These are phyloP conservation scores for Margaritifera margaritifera DNA, from an alignment of 2,888 invertebrate species.

Conservation along the genomic window DNA sequence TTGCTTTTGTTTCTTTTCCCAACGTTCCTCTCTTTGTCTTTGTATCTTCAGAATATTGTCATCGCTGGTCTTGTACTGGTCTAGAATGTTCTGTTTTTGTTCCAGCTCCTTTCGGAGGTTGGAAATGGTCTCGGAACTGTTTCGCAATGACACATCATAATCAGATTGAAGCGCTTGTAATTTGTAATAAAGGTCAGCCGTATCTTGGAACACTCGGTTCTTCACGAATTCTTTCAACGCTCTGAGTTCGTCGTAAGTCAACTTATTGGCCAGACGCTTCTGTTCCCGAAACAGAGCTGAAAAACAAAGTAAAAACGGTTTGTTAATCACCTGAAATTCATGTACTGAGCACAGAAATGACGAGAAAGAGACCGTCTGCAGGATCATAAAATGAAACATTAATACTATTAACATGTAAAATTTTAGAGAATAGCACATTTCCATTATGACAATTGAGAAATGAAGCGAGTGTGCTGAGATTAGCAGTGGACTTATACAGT, in stretches of 20 bases:
- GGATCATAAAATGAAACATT: no score
- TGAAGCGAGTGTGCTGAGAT: no score
- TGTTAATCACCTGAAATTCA: no score
- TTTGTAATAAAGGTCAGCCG: slow-evolving; percentile 39
- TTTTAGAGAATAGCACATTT: no score
- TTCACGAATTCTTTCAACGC: slow-evolving; percentile 44
- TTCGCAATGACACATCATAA: slow-evolving; percentile 35
- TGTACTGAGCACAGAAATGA: no score
- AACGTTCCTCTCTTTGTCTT: slow-evolving; percentile 26
- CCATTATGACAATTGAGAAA: no score
- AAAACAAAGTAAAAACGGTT: slow-evolving; percentile 14
- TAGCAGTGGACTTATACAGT: no score
- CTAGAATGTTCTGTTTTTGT: slow-evolving; percentile 12
- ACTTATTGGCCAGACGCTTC: slow-evolving; percentile 42
- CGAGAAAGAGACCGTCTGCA: no score
- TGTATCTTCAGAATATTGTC: slow-evolving; percentile 21
- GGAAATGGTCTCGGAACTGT: slow-evolving; percentile 36
- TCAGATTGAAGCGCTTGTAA: slow-evolving; percentile 38
- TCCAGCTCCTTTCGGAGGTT: slow-evolving; percentile 11
- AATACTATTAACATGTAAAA: no score
- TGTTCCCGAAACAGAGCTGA: slow-evolving; percentile 45
- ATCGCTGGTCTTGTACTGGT: slow-evolving; percentile 24
- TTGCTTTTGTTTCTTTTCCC: slow-evolving; percentile 42
- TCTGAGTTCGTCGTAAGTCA: slow-evolving; percentile 46
- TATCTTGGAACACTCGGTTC: slow-evolving; percentile 39